phyloP scores from a whole-genome alignment of 2,888 invertebrate species.

The Chaetogeoica ovagalla region DNA sequence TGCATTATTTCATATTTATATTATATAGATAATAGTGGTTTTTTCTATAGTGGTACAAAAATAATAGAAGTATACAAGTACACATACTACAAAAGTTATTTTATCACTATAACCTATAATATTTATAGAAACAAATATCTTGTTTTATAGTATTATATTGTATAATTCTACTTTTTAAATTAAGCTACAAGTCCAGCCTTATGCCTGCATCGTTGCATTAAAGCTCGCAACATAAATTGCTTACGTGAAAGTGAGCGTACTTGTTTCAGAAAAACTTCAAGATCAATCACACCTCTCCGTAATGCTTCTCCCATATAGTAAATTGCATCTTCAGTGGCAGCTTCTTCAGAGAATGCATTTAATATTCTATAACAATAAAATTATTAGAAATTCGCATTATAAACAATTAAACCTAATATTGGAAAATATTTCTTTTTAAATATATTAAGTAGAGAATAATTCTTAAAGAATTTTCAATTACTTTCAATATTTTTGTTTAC shows the following conservation, averaged over 20 bases:
- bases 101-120: slow-evolving; percentile 10
- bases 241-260: slow-evolving; percentile 91
- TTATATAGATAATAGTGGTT: not conserved
- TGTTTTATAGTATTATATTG: not conserved
- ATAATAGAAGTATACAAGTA: slow-evolving; percentile 12
- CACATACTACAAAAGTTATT: not conserved
- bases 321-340: slow-evolving; percentile 96
- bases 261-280: slow-evolving; percentile 95
- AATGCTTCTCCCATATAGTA: slow-evolving; percentile 97
- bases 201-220: slow-evolving; percentile 86
- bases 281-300: slow-evolving; percentile 86
- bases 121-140: not conserved
- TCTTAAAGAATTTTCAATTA: too few relatives aligned
- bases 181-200: slow-evolving; percentile 68
- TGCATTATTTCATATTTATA: not conserved
- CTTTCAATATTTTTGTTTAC: too few relatives aligned
- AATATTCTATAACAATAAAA: slow-evolving; percentile 67
- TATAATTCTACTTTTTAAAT: not conserved
- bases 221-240: slow-evolving; percentile 92
- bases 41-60: not conserved
- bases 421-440: not conserved
- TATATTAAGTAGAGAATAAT: too few relatives aligned
- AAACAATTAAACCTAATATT: slow-evolving; percentile 26
- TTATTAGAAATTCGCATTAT: slow-evolving; percentile 56
- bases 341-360: slow-evolving; percentile 95